These are phyloP conservation scores for Microtus ochrogaster DNA, from an alignment of 2,113 vertebrate genomes.

Conservation along the genomic window DNA sequence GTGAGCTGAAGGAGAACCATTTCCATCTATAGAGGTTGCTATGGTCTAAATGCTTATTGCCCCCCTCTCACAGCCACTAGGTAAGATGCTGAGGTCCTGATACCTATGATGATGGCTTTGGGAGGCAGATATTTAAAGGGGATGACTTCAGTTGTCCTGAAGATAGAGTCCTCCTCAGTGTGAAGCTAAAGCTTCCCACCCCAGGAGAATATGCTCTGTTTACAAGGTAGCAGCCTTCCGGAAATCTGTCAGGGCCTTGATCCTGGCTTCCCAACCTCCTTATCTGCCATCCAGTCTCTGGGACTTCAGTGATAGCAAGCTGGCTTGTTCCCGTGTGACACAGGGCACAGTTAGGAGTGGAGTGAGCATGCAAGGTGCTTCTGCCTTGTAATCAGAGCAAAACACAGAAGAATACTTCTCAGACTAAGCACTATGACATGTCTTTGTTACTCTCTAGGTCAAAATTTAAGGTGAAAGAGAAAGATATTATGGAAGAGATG, in stretches of 20 bases:
- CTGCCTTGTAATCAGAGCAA: background rate
- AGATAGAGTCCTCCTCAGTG: too few relatives aligned
- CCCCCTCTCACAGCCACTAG: background rate
- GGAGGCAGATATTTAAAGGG: background rate
- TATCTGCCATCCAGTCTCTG: background rate
- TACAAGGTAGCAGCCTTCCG: background rate
- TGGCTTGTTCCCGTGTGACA: background rate
- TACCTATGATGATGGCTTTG: background rate
- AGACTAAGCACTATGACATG: background rate
- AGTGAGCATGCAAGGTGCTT: rapidly evolving
- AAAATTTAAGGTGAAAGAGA: background rate
- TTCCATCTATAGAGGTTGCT: too few relatives aligned
- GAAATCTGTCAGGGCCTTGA: background rate
- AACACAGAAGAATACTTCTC: background rate
- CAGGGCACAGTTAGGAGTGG: too few relatives aligned
- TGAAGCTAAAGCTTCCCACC: background rate
- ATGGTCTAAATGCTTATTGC: background rate
- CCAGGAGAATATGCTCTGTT: background rate
- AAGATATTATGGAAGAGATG: background rate
- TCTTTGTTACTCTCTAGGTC: background rate
- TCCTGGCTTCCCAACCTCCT: background rate
- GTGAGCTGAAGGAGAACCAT: background rate
- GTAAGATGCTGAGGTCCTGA: too few relatives aligned
- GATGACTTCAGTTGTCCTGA: background rate
- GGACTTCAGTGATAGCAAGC: background rate